Evolutionary conservation across 2,113 vertebrate genomes (phyloP).

Genomic region (Rousettus leschenaultii): DNA sequence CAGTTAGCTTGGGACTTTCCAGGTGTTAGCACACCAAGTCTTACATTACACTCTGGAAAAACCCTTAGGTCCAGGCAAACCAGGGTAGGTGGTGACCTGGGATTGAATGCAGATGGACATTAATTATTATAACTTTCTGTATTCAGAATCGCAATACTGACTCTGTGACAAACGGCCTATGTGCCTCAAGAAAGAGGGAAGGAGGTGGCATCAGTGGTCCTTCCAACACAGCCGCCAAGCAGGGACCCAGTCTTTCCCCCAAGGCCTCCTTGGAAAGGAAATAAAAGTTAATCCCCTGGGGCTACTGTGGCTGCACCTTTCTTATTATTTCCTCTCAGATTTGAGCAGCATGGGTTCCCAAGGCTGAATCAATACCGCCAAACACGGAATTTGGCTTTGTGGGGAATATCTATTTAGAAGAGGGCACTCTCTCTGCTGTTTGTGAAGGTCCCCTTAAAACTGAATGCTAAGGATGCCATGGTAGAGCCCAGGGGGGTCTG

Average conservation of each 20-base stretch:
- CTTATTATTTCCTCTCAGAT: not conserved
- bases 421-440: not conserved
- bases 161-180: not conserved
- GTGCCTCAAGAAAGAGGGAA: not conserved
- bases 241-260: not conserved
- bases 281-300: accelerated
- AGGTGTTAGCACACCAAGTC: not conserved
- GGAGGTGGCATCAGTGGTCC: not conserved
- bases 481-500: not conserved
- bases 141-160: not conserved
- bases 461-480: not conserved
- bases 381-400: not conserved
- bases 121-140: not conserved
- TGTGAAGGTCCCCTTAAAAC: not conserved
- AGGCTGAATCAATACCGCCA: not conserved
- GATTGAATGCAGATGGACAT: not conserved
- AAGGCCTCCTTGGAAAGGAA: not conserved
- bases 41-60: not conserved
- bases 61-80: not conserved
- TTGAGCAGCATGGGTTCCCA: not conserved
- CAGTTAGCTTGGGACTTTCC: no score
- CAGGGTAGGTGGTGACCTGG: not conserved
- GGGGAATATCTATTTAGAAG: not conserved
- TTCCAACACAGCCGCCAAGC: not conserved
- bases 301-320: not conserved